Base-by-base conservation (phyloP, 2,113 vertebrate genomes). In the Platycercus adscitus region DNA sequence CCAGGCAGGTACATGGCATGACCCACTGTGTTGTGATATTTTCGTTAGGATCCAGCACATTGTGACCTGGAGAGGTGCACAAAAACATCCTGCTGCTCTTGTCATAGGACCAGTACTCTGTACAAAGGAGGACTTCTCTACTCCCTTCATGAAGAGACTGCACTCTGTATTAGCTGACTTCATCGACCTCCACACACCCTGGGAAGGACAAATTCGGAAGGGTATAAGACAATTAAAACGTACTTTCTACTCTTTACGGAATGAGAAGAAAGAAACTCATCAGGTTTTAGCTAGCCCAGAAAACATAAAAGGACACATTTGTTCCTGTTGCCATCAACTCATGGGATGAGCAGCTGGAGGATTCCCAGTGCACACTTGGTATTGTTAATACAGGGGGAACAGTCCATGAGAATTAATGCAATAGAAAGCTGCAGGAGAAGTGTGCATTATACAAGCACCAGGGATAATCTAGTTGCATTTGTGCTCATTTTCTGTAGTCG, bases 191-290 rank as follows among this genome's bases (percentile, higher is more conserved):
- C 79, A 83, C 43, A 46, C 21, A 24, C 31, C 10, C 53, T 33
- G 41, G 26, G 41, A 69, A 69, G 31, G 13, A 53, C 66, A 88
- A 64, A 65, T 87, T 91, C 81, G 77, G 37, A 70, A 37, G 53
- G 28, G 9, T 44, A 39, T 63, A 77, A 88, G 89, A 68, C 65
- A 88, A 83, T 91, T 88, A 86, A 89, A 91, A 50, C 28, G 23
- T 80, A n/a, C 53, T 63, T 11, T 55, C 78, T 91, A 46, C 71
- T 88, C 29, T 75, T 70, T 69, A 31, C 0, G 0, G 50, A 88
- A 70, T 50, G 41, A 85, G 82, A 92, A 44, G 72, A 81, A 91
- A 72, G 63, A 69, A 88, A 73, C 29, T 96, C 71, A 58, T 91
- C 87, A 70, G 28, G 39, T 97, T 96, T 89, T 89, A 78, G 43